Evolutionary conservation across 2,888 invertebrate genomes (phyloP), one percentile per base, ranked within the genome.

Genomic region (Drosophila histrio): DNA sequence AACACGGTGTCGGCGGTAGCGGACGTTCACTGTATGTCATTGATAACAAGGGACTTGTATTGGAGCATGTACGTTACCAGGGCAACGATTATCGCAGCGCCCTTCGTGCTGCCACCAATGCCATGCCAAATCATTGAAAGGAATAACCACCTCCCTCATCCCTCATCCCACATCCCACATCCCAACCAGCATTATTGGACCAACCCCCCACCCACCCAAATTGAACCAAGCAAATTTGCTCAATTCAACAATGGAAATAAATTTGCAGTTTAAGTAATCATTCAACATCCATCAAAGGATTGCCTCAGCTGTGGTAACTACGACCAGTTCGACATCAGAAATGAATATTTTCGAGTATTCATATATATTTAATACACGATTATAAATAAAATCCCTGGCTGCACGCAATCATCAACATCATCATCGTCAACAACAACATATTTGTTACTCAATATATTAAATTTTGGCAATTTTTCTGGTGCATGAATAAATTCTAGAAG

Each of bases 31-130:
- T 80, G 6, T 74, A 61, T 26, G 43, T 80, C n/a, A 49, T 70
- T 24, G 67, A 81, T 22, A 47, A 47, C 30, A 38, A 67, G 4
- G 75, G 82, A 0, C 41, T 44, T 0, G 1, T 84, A 9, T 26
- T 80, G 75, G 75, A 84, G 47, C 81, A 74, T 44, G 41, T 80
- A 15, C 66, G 72, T 3, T 84, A 69, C 44, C 60, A 65, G 38
- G 80, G 85, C 22, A 43, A 24, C 21, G 83, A 80, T 41, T 78
- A 84, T 38, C 85, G 80, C 9, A 7, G 17, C 9, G 80, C 79
- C 1, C 61, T 80, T 4, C 63, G 64, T 3, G 49, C 68, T 22
- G 61, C 63, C 30, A 44, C 65, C 13, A 53, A 26, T 34, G 53
- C 53, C 21, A 39, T 41, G 53, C 26, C 50, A 26, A 52, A 26